Conservation (phyloP, 2,888 invertebrate genomes). For the Gerris lacustris region DNA sequence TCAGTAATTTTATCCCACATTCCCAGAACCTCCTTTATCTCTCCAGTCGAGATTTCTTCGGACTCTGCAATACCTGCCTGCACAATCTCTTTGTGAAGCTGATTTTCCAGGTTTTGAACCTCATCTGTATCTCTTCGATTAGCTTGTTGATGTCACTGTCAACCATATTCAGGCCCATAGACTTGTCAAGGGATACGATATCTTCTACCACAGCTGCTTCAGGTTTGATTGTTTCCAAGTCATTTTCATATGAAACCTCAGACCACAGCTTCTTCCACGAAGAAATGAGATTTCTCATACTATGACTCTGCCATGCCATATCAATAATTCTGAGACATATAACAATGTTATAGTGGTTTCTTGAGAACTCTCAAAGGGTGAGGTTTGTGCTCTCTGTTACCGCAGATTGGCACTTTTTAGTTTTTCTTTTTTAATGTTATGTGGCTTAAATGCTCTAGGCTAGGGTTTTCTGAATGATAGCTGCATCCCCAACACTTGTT, state of each 20-base stretch:
- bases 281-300: too few relatives aligned
- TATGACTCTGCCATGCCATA: too few relatives aligned
- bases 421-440: not conserved
- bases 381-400: too few relatives aligned
- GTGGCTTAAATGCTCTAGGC: slow-evolving; percentile 28
- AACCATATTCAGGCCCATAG: not conserved
- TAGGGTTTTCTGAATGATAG: slow-evolving; percentile 30
- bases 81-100: not conserved
- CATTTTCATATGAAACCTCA: not conserved
- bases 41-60: too few relatives aligned
- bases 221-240: not conserved
- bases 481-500: too few relatives aligned
- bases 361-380: too few relatives aligned
- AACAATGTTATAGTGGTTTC: too few relatives aligned
- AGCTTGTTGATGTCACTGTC: too few relatives aligned
- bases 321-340: too few relatives aligned
- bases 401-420: slow-evolving; percentile 23
- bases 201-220: not conserved
- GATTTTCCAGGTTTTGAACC: not conserved
- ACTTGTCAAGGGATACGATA: not conserved
- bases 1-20: too few relatives aligned
- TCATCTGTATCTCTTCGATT: not conserved
- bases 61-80: not conserved
- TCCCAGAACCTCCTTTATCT: too few relatives aligned
- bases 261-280: too few relatives aligned